A percentile compares a stretch with the other conserved stretches of the same genome.
Evolutionary conservation across 2,113 vertebrate genomes (phyloP).

Genomic region (Isichthys henryi): DNA sequence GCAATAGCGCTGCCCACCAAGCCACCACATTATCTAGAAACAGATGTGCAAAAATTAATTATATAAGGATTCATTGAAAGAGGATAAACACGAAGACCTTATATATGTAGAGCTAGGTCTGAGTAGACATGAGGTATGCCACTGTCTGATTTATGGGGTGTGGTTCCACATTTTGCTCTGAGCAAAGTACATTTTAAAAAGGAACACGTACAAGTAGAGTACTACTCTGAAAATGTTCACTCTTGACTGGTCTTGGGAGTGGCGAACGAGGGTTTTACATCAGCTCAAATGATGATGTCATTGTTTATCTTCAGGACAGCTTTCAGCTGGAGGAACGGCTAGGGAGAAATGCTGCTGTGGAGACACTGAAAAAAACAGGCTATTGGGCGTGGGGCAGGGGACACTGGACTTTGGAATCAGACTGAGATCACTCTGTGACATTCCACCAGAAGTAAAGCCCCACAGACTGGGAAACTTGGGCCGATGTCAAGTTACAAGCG

Average conservation of each 20-base stretch:
- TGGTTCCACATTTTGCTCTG: background rate
- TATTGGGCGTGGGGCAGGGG: background rate
- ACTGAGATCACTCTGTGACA: conserved; percentile 12
- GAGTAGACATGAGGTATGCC: conserved; percentile 26
- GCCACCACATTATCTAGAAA: background rate
- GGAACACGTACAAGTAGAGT: background rate
- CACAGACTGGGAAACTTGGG: background rate
- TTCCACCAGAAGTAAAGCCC: background rate
- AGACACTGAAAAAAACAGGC: background rate
- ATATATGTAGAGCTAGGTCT: conserved; percentile 8
- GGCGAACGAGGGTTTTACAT: conserved; percentile 24
- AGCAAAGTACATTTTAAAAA: background rate
- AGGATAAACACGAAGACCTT: background rate
- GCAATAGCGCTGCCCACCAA: background rate
- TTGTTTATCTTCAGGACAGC: conserved; percentile 25
- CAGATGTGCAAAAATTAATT: background rate
- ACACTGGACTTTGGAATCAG: conserved; percentile 5
- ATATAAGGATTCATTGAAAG: background rate
- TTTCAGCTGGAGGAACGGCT: conserved; percentile 31
- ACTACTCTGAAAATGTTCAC: background rate
- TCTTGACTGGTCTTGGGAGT: conserved; percentile 30
- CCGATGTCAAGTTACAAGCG: background rate
- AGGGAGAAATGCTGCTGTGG: background rate
- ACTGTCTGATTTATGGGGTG: conserved; percentile 13
- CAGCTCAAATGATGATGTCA: conserved; percentile 45